phyloP scores from a whole-genome alignment of 2,113 vertebrate species.

The Nicator chloris region DNA sequence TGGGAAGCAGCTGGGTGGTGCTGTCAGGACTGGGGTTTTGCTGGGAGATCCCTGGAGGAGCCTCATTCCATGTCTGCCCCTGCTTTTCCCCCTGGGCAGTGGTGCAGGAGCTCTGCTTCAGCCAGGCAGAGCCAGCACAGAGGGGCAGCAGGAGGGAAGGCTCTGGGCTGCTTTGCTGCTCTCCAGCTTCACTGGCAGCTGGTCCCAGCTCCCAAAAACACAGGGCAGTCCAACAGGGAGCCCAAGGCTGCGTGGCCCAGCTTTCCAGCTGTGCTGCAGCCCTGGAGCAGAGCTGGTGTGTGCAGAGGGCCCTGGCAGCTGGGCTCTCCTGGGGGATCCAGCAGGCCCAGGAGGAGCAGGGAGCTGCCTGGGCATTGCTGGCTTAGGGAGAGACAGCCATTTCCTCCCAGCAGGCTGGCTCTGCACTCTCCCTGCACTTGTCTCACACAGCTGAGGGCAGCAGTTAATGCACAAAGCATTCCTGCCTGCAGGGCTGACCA shows the following conservation, averaged over 20 bases:
- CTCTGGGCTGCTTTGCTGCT: background rate
- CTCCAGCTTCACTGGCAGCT: background rate
- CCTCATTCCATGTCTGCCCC: rapidly evolving
- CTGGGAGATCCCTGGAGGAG: background rate
- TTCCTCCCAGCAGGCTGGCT: background rate
- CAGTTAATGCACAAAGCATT: background rate
- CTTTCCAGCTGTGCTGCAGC: background rate
- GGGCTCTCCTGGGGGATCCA: rapidly evolving
- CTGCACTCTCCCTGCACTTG: background rate
- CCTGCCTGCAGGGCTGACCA: background rate
- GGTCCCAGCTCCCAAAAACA: background rate
- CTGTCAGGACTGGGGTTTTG: background rate
- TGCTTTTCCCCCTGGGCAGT: background rate
- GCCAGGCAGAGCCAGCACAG: background rate
- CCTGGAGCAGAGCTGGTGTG: background rate
- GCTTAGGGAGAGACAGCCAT: background rate
- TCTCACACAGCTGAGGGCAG: background rate
- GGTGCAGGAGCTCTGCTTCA: background rate
- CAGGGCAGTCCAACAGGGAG: background rate
- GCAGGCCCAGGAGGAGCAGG: background rate
- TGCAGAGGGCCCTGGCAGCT: background rate
- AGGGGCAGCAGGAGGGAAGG: background rate
- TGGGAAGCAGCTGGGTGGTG: background rate
- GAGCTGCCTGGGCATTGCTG: background rate
- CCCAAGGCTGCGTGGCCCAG: background rate